Evolutionary conservation across 1,140 invertebrate genomes (phyloP).

Genomic region (Grapholita molesta): DNA sequence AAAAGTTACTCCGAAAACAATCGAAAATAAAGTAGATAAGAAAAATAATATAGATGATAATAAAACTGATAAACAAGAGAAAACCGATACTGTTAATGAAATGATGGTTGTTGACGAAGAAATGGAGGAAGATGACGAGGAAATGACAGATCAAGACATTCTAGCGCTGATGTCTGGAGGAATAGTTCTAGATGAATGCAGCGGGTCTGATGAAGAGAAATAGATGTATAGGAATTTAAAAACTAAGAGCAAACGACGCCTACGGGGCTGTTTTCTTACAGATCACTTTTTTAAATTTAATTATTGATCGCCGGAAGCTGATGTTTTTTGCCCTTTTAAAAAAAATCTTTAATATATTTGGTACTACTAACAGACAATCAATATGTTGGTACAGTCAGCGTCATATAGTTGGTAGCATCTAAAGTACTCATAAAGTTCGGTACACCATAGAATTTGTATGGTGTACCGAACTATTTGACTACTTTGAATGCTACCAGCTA

Average conservation of each 20-base stretch:
- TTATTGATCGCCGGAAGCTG: too few species aligned
- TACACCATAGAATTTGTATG: too few species aligned
- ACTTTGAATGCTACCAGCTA: too few species aligned
- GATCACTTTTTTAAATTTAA: too few species aligned
- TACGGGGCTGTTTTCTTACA: neutral
- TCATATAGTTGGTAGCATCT: too few species aligned
- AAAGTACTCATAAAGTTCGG: too few species aligned
- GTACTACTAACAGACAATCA: too few species aligned
- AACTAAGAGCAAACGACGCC: neutral
- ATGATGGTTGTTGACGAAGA: constrained; percentile 38
- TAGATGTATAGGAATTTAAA: neutral
- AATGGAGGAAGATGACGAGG: constrained; percentile 49
- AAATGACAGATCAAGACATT: constrained; percentile 57
- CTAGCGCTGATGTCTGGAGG: constrained; percentile 52
- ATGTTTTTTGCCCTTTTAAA: too few species aligned
- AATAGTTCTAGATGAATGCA: constrained; percentile 60
- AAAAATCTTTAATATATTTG: too few species aligned
- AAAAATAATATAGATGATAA: neutral
- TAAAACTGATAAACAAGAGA: neutral
- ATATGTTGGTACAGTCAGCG: too few species aligned
- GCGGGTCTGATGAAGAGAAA: constrained; percentile 50
- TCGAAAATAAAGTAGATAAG: neutral
- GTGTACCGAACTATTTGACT: too few species aligned
- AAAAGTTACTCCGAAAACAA: constrained; percentile 1
- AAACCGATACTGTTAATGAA: neutral